phyloP scores from a whole-genome alignment of 2,797 vertebrate genomes.

The Peromyscus nudipes region DNA sequence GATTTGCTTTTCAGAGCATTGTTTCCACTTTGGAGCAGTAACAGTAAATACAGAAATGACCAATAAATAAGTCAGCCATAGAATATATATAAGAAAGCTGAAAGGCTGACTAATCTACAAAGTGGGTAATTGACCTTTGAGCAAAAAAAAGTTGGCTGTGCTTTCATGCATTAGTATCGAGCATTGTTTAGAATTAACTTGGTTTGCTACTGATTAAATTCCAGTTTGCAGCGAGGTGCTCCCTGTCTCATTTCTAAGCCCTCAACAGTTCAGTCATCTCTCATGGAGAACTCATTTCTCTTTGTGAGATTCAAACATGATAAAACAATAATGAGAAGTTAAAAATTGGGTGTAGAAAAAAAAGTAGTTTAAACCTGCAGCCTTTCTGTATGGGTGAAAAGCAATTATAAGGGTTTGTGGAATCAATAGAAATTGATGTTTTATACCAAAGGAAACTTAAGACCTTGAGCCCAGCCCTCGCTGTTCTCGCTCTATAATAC shows the following conservation, averaged over 20 bases:
- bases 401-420: slow-evolving; percentile 81
- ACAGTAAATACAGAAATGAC: slow-evolving; percentile 34
- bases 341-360: slow-evolving; percentile 64
- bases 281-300: slow-evolving; percentile 56
- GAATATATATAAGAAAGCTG: neutral
- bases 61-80: neutral
- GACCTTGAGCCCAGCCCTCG: slow-evolving; percentile 68
- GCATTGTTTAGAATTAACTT: slow-evolving; percentile 73
- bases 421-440: slow-evolving; percentile 83
- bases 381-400: slow-evolving; percentile 79
- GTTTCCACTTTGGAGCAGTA: slow-evolving; percentile 36
- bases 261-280: neutral
- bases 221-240: slow-evolving; percentile 46
- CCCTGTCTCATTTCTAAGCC: slow-evolving; percentile 64
- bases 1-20: slow-evolving; percentile 45
- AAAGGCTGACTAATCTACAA: slow-evolving; percentile 41
- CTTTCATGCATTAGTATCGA: slow-evolving; percentile 65
- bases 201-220: slow-evolving; percentile 62
- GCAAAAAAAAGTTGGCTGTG: slow-evolving; percentile 49
- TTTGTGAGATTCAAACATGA: slow-evolving; percentile 62
- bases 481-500: slow-evolving; percentile 70
- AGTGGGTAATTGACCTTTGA: slow-evolving; percentile 57
- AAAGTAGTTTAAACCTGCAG: slow-evolving; percentile 73
- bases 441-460: slow-evolving; percentile 77
- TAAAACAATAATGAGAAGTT: slow-evolving; percentile 77